These are phyloP conservation scores for Theodoxus fluviatilis DNA, from an alignment of 2,888 invertebrate species.

Conservation along the genomic window DNA sequence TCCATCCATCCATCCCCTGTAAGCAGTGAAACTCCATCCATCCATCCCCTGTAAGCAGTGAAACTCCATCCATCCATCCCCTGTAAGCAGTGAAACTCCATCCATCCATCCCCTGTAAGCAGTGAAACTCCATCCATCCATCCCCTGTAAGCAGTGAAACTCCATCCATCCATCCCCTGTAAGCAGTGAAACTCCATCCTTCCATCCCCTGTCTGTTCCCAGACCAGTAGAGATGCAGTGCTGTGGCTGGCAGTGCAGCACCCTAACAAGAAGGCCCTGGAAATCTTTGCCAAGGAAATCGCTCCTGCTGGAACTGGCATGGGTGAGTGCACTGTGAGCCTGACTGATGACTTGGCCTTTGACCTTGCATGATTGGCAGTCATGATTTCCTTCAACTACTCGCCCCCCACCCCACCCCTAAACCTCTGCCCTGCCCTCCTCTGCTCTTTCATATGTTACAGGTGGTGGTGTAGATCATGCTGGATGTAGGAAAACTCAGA, in stretches of 20 bases:
- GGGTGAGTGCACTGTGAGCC: slow-evolving; percentile 53
- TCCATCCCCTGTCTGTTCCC: too few species aligned
- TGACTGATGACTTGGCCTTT: background rate
- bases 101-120: too few species aligned
- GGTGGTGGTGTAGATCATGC: background rate
- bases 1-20: too few species aligned
- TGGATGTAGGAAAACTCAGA: too few species aligned
- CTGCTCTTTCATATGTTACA: background rate
- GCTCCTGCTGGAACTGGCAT: slow-evolving; percentile 69
- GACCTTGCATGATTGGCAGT: background rate
- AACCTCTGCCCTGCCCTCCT: background rate
- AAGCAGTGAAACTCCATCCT: too few species aligned
- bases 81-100: too few species aligned
- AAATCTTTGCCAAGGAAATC: slow-evolving; percentile 67
- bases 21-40: too few species aligned
- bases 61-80: too few species aligned
- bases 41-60: too few species aligned
- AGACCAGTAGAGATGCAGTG: slow-evolving; percentile 62
- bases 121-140: too few species aligned
- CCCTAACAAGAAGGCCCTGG: slow-evolving; percentile 66
- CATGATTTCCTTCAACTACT: background rate
- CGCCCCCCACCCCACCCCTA: background rate
- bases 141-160: too few species aligned
- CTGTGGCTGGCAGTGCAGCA: slow-evolving; percentile 68
- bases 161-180: too few species aligned